Evolutionary conservation across 2,888 invertebrate genomes (phyloP).

Genomic region (Cheilosia impressa): DNA sequence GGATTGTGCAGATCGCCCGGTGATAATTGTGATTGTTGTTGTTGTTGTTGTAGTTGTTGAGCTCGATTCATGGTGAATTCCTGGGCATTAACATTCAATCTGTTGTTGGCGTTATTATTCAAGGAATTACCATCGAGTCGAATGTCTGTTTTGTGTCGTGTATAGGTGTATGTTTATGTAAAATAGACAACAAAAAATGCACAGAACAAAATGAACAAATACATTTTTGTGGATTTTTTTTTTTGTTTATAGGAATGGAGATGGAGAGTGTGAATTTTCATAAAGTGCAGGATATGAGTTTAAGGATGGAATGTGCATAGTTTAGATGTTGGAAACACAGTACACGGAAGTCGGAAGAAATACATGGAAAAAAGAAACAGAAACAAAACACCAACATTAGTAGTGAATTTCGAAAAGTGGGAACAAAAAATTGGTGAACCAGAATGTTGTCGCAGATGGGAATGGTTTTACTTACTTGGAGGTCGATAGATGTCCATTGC

Average conservation of each 20-base stretch:
- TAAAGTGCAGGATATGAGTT: constrained; percentile 24
- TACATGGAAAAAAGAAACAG: constrained; percentile 71
- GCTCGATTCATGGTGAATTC: constrained; percentile 90
- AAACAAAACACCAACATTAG: constrained; percentile 66
- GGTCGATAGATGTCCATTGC: constrained; percentile 95
- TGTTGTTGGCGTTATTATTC: constrained; percentile 83
- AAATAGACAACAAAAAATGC: constrained; percentile 44
- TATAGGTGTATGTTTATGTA: constrained; percentile 23
- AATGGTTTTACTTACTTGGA: constrained; percentile 87
- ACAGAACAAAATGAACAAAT: constrained; percentile 34
- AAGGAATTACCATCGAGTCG: constrained; percentile 85
- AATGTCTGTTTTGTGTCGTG: constrained; percentile 84
- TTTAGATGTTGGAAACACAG: constrained; percentile 51
- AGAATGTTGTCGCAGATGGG: neutral
- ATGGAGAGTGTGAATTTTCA: neutral
- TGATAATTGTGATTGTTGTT: constrained; percentile 70
- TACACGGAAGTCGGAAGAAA: constrained; percentile 58
- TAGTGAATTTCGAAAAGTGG: constrained; percentile 53
- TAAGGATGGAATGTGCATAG: constrained; percentile 23
- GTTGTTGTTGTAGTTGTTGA: constrained; percentile 41
- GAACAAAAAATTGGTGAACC: constrained; percentile 76
- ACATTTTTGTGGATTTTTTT: constrained; percentile 22
- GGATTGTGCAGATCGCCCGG: constrained; percentile 79
- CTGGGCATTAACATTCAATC: constrained; percentile 94
- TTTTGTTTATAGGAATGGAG: neutral